Base-by-base conservation (phyloP, 2,888 invertebrate genomes). In the Cryptophagus acutangulus region DNA sequence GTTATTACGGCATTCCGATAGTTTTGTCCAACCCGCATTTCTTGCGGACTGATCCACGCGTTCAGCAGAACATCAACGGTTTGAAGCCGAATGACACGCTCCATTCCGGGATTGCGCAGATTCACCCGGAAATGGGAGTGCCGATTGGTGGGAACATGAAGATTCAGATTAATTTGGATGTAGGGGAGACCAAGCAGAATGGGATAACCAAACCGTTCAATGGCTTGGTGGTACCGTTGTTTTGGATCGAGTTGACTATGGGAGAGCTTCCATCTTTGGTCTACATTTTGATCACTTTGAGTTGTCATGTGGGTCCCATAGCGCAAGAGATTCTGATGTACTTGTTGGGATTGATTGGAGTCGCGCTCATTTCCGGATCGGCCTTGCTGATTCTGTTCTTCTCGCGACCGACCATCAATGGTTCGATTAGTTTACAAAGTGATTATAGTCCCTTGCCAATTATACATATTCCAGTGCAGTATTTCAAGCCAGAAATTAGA, bases 111-210 rank as follows among this genome's bases (percentile, higher is more conserved):
- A 70, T 70, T 35, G 70, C 87, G 18, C 76, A 81, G 51, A 71
- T 89, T 38, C 86, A 88, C 65, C 85, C 87, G 78, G 72, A 73
- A 39, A 51, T 83, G 2, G 88, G 87, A 5, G 72, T 82, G 0
- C 84, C 87, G 0, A 50, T 87, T 41, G 48, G 51, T 5, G 74
- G 82, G 0, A 70, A 75, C 9, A 75, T 82, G 10, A 78, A 79
- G 42, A 71, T 87, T 25, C 88, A 88, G 65, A 77, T 84, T 14
- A 88, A 88, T 63, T 66, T 87, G 3, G 75, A 82, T 0, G 78
- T 87, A 51, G 71, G 79, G 12, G 71, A 74, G 28, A 78, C 80
- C 0, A 62, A 66, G 13, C 83, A 77, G 28, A 84, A 83, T 58
- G 67, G 73, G 0, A 72, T 76, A 52, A 77, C 81, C 17, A 65